Evolutionary conservation across 2,113 vertebrate genomes (phyloP).

Genomic region (Pyxicephalus adspersus): DNA sequence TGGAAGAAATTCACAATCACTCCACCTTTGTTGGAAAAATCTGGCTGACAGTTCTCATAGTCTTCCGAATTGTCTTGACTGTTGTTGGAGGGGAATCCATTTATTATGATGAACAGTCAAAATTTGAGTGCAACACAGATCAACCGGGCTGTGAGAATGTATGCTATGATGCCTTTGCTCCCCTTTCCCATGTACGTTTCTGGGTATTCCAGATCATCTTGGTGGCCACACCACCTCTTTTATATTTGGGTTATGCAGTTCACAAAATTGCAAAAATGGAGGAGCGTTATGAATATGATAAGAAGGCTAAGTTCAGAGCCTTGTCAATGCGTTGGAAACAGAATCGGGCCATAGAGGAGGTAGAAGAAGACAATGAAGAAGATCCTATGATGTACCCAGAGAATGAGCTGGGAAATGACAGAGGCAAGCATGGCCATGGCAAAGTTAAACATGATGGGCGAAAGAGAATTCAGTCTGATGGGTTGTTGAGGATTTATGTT

Average conservation of each 20-base stretch:
- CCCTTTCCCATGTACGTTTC: slow-evolving; percentile 93
- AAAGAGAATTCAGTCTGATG: slow-evolving; percentile 86
- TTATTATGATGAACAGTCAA: slow-evolving; percentile 97
- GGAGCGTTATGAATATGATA: slow-evolving; percentile 75
- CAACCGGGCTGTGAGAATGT: slow-evolving; percentile 97
- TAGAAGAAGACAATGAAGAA: slow-evolving; percentile 90
- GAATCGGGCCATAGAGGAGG: slow-evolving; percentile 84
- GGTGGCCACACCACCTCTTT: slow-evolving; percentile 89
- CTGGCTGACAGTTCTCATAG: slow-evolving; percentile 94
- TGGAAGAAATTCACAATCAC: slow-evolving; percentile 99
- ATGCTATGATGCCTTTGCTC: slow-evolving; percentile 95
- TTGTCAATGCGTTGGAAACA: slow-evolving; percentile 85
- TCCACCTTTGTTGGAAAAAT: slow-evolving; percentile 98
- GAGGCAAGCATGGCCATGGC: slow-evolving; percentile 72
- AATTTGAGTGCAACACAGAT: slow-evolving; percentile 96
- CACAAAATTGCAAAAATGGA: slow-evolving; percentile 92
- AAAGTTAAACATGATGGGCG: slow-evolving; percentile 86
- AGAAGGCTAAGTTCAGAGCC: slow-evolving; percentile 80
- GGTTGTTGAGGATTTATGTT: slow-evolving; percentile 94
- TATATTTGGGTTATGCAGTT: slow-evolving; percentile 93
- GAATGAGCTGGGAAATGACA: slow-evolving; percentile 85
- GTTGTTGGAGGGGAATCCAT: slow-evolving; percentile 97
- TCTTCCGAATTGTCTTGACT: slow-evolving; percentile 96
- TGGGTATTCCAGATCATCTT: slow-evolving; percentile 99
- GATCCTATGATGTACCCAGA: slow-evolving; percentile 98